These are phyloP conservation scores for Agrenia bidenticulata DNA, from an alignment of 2,888 invertebrate genomes.

Conservation along the genomic window DNA sequence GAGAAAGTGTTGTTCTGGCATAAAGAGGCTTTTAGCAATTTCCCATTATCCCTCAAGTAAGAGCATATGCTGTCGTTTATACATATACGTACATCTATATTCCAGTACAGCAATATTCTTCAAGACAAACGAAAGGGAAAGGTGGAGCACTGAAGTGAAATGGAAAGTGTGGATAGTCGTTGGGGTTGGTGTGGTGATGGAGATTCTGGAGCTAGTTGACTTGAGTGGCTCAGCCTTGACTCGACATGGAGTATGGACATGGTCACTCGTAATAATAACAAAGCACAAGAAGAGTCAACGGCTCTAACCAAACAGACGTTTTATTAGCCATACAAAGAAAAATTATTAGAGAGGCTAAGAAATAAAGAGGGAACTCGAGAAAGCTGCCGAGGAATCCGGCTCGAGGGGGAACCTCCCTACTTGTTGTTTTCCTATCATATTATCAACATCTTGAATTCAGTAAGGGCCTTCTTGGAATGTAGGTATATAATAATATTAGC, in stretches of 20 bases:
- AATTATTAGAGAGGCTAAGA: conserved; percentile 14
- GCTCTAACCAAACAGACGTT: conserved; percentile 13
- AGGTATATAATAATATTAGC: background rate
- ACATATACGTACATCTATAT: too few relatives aligned
- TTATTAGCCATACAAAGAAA: conserved; percentile 25
- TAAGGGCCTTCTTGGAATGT: background rate
- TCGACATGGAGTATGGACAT: background rate
- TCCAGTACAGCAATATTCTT: too few relatives aligned
- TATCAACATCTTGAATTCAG: background rate
- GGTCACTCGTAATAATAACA: conserved; percentile 4
- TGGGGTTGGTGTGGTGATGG: background rate
- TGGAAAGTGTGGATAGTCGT: background rate
- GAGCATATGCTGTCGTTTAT: conserved; percentile 16
- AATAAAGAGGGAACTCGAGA: background rate
- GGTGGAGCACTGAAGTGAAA: background rate
- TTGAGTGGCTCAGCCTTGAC: conserved; percentile 5
- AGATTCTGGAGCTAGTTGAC: background rate
- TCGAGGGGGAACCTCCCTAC: conserved; percentile 5
- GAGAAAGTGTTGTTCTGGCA: conserved; percentile 14
- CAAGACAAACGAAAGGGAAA: too few relatives aligned
- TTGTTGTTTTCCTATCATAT: conserved; percentile 9
- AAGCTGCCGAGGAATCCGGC: conserved; percentile 2
- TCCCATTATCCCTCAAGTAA: conserved; percentile 19
- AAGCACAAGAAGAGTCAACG: conserved; percentile 13
- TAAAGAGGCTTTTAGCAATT: conserved; percentile 20